phyloP scores from a whole-genome alignment of 2,888 invertebrate genomes.

The Pachycephus smyrnensis region DNA sequence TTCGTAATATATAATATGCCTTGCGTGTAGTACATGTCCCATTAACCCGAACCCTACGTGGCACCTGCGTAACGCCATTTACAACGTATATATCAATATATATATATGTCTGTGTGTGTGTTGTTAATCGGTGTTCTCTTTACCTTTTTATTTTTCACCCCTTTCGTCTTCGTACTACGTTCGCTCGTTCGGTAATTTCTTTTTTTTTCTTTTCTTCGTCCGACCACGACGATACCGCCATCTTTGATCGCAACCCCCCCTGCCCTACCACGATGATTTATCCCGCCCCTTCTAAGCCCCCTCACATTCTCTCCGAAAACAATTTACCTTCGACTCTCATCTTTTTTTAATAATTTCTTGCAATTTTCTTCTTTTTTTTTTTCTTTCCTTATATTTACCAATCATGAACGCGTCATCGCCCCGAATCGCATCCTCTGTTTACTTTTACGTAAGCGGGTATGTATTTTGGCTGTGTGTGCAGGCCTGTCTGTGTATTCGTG shows the following conservation, averaged over 20 bases:
- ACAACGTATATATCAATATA: too few relatives aligned
- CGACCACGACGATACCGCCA: not conserved
- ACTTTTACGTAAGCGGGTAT: not conserved
- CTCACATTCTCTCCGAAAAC: too few relatives aligned
- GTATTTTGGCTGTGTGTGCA: not conserved
- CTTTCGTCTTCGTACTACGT: not conserved
- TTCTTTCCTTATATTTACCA: not conserved
- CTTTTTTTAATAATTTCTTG: slow-evolving; percentile 14
- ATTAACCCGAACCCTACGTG: not conserved
- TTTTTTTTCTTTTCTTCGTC: not conserved
- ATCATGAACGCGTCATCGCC: slow-evolving; percentile 16
- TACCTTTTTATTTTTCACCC: not conserved
- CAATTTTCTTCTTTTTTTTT: slow-evolving; percentile 1
- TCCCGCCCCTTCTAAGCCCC: too few relatives aligned
- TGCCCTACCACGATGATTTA: too few relatives aligned
- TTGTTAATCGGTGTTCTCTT: not conserved
- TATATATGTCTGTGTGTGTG: too few relatives aligned
- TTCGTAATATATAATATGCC: slow-evolving; percentile 1
- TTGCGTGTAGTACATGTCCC: not conserved
- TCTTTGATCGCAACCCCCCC: not conserved
- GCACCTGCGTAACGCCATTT: not conserved
- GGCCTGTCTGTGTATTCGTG: not conserved
- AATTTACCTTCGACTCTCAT: not conserved
- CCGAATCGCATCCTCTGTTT: slow-evolving; percentile 5
- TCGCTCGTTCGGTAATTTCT: not conserved